Evolutionary conservation across 1,140 invertebrate species (phyloP).

Genomic region (Copidosoma floridanum): DNA sequence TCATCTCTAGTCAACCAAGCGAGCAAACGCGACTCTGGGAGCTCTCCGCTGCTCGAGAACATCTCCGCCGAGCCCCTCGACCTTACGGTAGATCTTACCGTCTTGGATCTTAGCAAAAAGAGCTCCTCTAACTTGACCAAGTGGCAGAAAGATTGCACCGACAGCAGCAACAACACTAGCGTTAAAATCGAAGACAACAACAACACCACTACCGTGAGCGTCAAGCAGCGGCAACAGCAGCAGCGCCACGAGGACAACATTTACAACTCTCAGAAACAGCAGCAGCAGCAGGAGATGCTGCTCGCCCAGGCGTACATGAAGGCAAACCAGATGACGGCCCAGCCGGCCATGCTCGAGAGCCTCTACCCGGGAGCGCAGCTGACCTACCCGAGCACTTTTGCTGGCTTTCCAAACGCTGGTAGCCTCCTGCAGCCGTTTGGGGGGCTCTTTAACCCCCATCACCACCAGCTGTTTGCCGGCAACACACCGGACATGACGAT

Average conservation of each 20-base stretch:
- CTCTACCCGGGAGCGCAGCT: constrained; percentile 59
- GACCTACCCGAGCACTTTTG: constrained; percentile 51
- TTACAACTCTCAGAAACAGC: constrained; percentile 20
- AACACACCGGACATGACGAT: constrained; percentile 64
- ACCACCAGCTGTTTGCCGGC: constrained; percentile 58
- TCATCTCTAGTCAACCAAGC: too few relatives aligned
- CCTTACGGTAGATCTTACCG: too few relatives aligned
- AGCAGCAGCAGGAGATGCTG: constrained; percentile 46
- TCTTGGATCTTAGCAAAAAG: too few relatives aligned
- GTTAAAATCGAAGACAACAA: constrained; percentile 21
- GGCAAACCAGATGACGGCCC: constrained; percentile 48
- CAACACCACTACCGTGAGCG: constrained; percentile 13
- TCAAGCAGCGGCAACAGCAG: constrained; percentile 21
- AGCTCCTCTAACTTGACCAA: too few relatives aligned
- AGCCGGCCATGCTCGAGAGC: constrained; percentile 51
- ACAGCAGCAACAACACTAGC: constrained; percentile 20
- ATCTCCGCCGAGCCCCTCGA: too few relatives aligned
- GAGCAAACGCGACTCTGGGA: too few relatives aligned
- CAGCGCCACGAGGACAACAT: constrained; percentile 25
- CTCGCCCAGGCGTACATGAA: constrained; percentile 63
- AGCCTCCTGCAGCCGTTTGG: constrained; percentile 58
- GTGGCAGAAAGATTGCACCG: too few relatives aligned
- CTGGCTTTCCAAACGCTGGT: constrained; percentile 48
- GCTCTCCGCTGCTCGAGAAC: too few relatives aligned
- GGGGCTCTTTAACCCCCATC: constrained; percentile 58